Percentiles rank a stretch among this genome's conserved stretches.
These are phyloP conservation scores for Gonatopus flavifemur DNA, from an alignment of 1,140 invertebrate species.

Conservation along the genomic window DNA sequence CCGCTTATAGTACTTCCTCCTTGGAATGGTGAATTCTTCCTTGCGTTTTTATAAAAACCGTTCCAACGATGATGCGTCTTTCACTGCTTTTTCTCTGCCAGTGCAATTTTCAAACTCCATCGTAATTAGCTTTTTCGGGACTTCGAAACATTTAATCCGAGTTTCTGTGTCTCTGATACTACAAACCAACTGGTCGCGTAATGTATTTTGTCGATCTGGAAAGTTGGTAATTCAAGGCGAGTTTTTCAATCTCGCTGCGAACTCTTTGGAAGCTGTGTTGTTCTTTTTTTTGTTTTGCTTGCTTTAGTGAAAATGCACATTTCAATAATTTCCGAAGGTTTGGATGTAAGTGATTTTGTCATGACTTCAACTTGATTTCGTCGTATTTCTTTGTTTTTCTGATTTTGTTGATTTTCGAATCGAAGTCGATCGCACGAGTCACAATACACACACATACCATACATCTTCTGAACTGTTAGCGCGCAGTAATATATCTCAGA, in stretches of 20 bases:
- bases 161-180: not conserved
- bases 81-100: too few relatives aligned
- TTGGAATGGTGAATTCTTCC: not conserved
- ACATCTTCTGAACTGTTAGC: too few relatives aligned
- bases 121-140: not conserved
- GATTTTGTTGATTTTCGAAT: too few relatives aligned
- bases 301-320: slow-evolving; percentile 8
- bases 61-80: not conserved
- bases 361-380: not conserved
- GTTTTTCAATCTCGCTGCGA: slow-evolving; percentile 7
- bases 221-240: slow-evolving; percentile 8
- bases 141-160: slow-evolving; percentile 1
- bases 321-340: slow-evolving; percentile 4
- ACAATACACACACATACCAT: too few relatives aligned
- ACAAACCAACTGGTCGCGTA: slow-evolving; percentile 6
- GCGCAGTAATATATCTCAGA: too few relatives aligned
- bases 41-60: not conserved
- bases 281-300: slow-evolving; percentile 1
- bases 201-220: not conserved
- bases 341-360: not conserved
- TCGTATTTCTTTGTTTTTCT: slow-evolving; percentile 6
- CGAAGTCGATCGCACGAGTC: too few relatives aligned
- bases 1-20: too few relatives aligned
- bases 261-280: slow-evolving; percentile 10
- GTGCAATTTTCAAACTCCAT: not conserved